A percentile compares a stretch with the other conserved stretches of the same genome.
Conservation (phyloP, 1,140 invertebrate genomes). For the Oedothorax gibbosus region DNA sequence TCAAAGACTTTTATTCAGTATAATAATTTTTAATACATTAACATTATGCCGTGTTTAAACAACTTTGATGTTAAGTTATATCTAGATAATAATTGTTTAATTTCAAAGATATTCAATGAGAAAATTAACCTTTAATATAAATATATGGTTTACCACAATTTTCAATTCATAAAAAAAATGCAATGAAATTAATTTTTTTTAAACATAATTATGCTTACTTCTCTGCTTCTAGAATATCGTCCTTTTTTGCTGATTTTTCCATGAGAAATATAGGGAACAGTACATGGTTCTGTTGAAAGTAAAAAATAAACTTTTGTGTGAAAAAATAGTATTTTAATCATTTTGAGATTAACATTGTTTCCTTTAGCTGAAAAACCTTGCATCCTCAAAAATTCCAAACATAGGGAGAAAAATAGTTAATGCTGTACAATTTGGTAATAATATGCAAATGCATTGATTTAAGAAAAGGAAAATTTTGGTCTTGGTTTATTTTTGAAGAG, state of each 20-base stretch:
- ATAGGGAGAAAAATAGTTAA: background rate
- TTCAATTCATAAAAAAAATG: background rate
- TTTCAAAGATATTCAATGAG: background rate
- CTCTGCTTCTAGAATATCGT: background rate
- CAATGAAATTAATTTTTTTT: background rate
- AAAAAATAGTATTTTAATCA: background rate
- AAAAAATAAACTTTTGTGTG: background rate
- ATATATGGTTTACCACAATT: background rate
- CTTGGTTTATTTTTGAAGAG: too few relatives aligned
- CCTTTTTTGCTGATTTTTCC: constrained; percentile 18
- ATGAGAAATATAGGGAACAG: background rate
- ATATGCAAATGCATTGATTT: background rate
- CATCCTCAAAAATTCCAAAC: background rate
- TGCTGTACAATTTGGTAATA: background rate
- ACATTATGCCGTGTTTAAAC: too few relatives aligned
- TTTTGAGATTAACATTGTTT: background rate
- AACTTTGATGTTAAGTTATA: background rate
- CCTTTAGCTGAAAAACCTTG: background rate
- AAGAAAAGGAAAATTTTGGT: background rate
- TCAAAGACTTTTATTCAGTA: too few relatives aligned
- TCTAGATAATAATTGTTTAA: background rate
- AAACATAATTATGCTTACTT: background rate
- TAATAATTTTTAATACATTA: too few relatives aligned
- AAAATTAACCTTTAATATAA: background rate
- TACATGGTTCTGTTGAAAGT: constrained; percentile 27